Evolutionary conservation across 2,888 invertebrate species (phyloP), one percentile per base, ranked within the genome.

Genomic region (Amphiduros pacificus): DNA sequence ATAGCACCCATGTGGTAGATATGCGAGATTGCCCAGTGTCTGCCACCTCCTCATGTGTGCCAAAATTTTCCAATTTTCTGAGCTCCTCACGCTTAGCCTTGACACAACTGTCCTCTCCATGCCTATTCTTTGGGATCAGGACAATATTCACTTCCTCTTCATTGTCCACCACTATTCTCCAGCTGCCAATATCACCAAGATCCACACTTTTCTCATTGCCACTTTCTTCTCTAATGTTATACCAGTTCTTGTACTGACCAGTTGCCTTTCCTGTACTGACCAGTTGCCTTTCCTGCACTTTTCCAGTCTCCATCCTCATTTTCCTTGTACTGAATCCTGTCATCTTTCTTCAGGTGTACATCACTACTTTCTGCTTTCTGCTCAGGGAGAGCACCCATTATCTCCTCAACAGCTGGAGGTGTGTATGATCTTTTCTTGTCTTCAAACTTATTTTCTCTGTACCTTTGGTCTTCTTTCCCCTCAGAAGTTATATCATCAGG

Each of bases 271-370:
- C n/a, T n/a, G n/a, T n/a, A 11, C 17, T 36, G 36, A 14, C 36
- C 36, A 9, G 17, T 36, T 9, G 36, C 36, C 17, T 36, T 36
- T 11, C 36, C 36, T 11, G 36, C 36, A 11, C 36, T 36, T 9
- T 17, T 17, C 17, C 51, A 64, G 52, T 60, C 24, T n/a, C 20
- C 49, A 48, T 9, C 11, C 14, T 48, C 49, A n/a, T 48, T 48
- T n/a, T 9, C 20, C 20, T 20, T 48, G 49, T 48, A 48, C 22
- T 14, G 22, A 14, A 48, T 48, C 9, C 20, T 48, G 22, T 48
- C 49, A 48, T 22, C 49, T n/a, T 14, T 36, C 11, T 36, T 36
- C 11, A 36, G 36, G n/a, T n/a, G n/a, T n/a, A n/a, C n/a, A n/a
- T n/a, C n/a, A n/a, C n/a, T n/a, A n/a, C n/a, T n/a, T 9, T 36